Percentiles rank a stretch among this genome's conserved stretches.
Evolutionary conservation across 1,140 invertebrate species (phyloP).

Genomic region (Orius insidiosus): DNA sequence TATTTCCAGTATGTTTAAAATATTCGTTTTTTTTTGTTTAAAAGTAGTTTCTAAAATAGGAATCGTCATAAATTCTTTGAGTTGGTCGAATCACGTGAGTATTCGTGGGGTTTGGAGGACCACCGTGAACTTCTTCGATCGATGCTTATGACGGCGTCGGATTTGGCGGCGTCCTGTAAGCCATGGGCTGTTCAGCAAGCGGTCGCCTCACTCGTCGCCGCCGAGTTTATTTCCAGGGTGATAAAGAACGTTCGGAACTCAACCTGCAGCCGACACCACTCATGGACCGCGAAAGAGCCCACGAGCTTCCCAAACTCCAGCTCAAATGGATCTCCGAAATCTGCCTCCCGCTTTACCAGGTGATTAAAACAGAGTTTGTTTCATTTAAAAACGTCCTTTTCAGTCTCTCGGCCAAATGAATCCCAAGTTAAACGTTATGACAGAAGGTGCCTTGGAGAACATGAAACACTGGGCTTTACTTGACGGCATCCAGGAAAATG

Average conservation of each 20-base stretch:
- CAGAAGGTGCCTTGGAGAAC: constrained; percentile 27
- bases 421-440: constrained; percentile 27
- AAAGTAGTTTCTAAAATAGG: constrained; percentile 23
- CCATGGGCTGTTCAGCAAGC: constrained; percentile 43
- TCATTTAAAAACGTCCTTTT: constrained; percentile 12
- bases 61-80: constrained; percentile 36
- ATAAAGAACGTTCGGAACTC: constrained; percentile 32
- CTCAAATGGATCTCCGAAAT: constrained; percentile 29
- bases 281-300: constrained; percentile 28
- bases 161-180: constrained; percentile 46
- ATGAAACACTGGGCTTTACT: constrained; percentile 26
- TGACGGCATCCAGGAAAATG: constrained; percentile 13
- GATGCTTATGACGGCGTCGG: constrained; percentile 52
- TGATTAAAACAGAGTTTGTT: constrained; percentile 13
- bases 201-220: constrained; percentile 27
- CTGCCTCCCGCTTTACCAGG: constrained; percentile 29
- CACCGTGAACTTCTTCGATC: constrained; percentile 33
- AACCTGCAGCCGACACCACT: constrained; percentile 30
- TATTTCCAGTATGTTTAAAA: constrained; percentile 39
- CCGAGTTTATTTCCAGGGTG: constrained; percentile 32
- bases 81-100: constrained; percentile 29
- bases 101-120: constrained; percentile 33
- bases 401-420: constrained; percentile 28
- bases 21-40: not conserved
- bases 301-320: constrained; percentile 28